Evolutionary conservation across 2,888 invertebrate genomes (phyloP).

Genomic region (Sclerodermus sp.): DNA sequence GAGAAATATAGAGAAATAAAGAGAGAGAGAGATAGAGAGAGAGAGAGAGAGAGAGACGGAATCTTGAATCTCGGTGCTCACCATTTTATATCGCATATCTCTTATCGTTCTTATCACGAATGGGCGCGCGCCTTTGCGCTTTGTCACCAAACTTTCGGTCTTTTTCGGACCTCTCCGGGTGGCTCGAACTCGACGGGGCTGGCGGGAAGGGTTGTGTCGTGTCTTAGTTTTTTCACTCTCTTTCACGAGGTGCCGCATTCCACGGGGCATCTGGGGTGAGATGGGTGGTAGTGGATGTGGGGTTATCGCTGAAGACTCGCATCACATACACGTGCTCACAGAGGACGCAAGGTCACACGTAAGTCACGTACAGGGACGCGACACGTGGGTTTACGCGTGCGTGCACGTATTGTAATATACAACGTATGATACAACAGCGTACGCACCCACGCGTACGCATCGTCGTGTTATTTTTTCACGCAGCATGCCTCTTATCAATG

Average conservation of each 20-base stretch:
- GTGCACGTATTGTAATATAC: constrained; percentile 10
- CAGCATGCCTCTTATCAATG: neutral
- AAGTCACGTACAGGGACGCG: too few relatives aligned
- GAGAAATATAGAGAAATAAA: constrained; percentile 6
- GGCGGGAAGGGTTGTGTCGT: constrained; percentile 50
- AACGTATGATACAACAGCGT: constrained; percentile 26
- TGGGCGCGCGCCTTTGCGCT: constrained; percentile 21
- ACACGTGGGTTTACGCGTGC: neutral
- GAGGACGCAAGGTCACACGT: too few relatives aligned
- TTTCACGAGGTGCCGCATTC: neutral
- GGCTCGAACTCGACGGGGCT: constrained; percentile 59
- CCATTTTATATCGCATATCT: constrained; percentile 45
- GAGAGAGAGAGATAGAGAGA: constrained; percentile 9
- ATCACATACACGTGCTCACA: neutral
- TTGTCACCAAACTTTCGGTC: constrained; percentile 7
- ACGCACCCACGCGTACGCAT: too few relatives aligned
- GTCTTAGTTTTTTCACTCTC: constrained; percentile 19
- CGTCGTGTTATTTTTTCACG: too few relatives aligned
- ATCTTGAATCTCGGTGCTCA: constrained; percentile 56
- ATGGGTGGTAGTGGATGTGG: neutral
- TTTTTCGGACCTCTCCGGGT: constrained; percentile 46
- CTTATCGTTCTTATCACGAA: constrained; percentile 35
- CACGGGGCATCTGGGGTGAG: neutral
- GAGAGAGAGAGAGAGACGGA: constrained; percentile 36
- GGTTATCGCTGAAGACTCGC: neutral